These are phyloP conservation scores for Drosophila mulleri DNA, from an alignment of 2,888 invertebrate species.

Conservation along the genomic window DNA sequence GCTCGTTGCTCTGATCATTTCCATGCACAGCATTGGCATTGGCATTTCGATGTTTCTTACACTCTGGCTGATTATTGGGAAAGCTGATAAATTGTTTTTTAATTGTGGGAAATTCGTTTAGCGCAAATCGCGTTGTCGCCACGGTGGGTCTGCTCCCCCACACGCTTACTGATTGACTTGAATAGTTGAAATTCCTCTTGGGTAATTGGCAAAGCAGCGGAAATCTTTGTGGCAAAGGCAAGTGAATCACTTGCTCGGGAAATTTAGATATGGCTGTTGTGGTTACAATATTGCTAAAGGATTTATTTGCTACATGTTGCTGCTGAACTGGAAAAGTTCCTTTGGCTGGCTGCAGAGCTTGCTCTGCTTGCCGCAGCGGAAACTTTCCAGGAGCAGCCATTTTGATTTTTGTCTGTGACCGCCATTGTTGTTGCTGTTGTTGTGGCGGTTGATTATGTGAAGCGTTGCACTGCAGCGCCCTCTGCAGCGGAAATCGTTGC, in stretches of 20 bases:
- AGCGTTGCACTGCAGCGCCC: conserved; percentile 12
- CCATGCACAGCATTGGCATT: conserved; percentile 35
- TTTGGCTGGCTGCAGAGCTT: not conserved
- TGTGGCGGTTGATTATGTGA: conserved; percentile 12
- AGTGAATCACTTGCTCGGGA: conserved; percentile 44
- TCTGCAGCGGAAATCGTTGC: conserved; percentile 60
- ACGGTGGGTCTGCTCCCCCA: conserved; percentile 7
- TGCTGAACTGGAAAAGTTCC: conserved; percentile 40
- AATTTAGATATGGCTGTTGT: conserved; percentile 9
- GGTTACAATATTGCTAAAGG: not conserved
- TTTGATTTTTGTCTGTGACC: conserved; percentile 7
- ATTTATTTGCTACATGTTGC: not conserved
- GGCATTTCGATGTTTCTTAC: conserved; percentile 33
- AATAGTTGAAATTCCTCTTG: conserved; percentile 46
- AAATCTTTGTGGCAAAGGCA: conserved; percentile 38
- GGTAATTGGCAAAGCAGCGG: conserved; percentile 50
- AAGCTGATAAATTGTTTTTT: conserved; percentile 73
- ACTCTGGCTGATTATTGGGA: conserved; percentile 44
- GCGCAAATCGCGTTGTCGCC: conserved; percentile 23
- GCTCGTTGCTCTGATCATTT: conserved; percentile 24
- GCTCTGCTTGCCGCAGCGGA: conserved; percentile 21
- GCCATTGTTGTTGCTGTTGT: conserved; percentile 14
- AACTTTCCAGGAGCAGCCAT: conserved; percentile 27
- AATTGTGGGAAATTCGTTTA: conserved; percentile 67
- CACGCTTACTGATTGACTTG: conserved; percentile 34